phyloP scores from a whole-genome alignment of 2,888 invertebrate species.

The Polymixis flavicincta region DNA sequence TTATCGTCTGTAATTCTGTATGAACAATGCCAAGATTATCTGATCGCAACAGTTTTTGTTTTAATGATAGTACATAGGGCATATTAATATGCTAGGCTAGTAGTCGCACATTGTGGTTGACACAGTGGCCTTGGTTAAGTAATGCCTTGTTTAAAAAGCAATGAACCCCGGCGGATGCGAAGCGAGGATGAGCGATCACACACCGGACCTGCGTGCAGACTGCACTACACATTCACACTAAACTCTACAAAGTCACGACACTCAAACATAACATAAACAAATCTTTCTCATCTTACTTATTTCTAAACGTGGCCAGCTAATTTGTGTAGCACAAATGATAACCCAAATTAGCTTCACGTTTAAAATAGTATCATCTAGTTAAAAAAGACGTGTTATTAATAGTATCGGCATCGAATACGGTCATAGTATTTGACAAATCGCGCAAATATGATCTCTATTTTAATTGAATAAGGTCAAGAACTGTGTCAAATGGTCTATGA shows the following conservation, averaged over 20 bases:
- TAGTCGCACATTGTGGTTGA: constrained; percentile 85
- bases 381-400: constrained; percentile 44
- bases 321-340: constrained; percentile 52
- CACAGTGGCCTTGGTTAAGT: constrained; percentile 86
- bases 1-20: constrained; percentile 82
- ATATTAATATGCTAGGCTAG: constrained; percentile 86
- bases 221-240: constrained; percentile 51
- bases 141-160: constrained; percentile 85
- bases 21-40: constrained; percentile 78
- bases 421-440: constrained; percentile 46
- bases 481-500: constrained; percentile 44
- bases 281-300: constrained; percentile 35
- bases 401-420: constrained; percentile 50
- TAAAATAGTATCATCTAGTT: constrained; percentile 52
- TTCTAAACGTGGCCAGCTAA: constrained; percentile 61
- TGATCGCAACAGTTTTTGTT: constrained; percentile 76
- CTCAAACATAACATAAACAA: constrained; percentile 7
- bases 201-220: constrained; percentile 65
- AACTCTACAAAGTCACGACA: constrained; percentile 19
- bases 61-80: constrained; percentile 80
- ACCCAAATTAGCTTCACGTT: constrained; percentile 58
- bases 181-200: constrained; percentile 49
- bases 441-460: constrained; percentile 61
- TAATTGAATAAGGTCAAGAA: constrained; percentile 53
- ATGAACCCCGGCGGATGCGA: constrained; percentile 77